Evolutionary conservation across 2,888 invertebrate species (phyloP).

Genomic region (Heliconius cydno): DNA sequence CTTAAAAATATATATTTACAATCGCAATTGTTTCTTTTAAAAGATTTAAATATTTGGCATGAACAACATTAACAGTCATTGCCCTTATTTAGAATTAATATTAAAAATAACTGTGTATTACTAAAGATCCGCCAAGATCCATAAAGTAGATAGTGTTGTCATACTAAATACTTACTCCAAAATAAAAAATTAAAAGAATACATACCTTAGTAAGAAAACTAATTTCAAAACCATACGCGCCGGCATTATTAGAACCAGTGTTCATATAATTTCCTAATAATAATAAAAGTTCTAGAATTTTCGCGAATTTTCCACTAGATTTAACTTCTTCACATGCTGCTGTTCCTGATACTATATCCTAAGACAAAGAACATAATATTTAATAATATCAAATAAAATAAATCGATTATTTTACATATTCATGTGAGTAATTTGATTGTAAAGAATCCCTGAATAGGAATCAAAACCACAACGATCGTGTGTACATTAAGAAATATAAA

Average conservation of each 20-base stretch:
- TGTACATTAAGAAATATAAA: too few species aligned
- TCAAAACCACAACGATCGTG: too few species aligned
- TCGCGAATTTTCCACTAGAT: constrained; percentile 94
- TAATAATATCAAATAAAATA: not conserved
- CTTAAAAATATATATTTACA: too few species aligned
- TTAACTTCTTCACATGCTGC: constrained; percentile 98
- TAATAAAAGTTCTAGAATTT: constrained; percentile 94
- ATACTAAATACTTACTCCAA: not conserved
- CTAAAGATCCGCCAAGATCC: too few species aligned
- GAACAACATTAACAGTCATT: too few species aligned
- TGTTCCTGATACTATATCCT: constrained; percentile 96
- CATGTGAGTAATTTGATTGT: too few species aligned
- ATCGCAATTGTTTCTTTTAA: too few species aligned
- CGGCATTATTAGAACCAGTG: constrained; percentile 95
- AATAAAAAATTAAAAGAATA: constrained; percentile 42
- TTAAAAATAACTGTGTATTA: too few species aligned
- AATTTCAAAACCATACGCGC: constrained; percentile 98
- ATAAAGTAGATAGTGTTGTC: too few species aligned
- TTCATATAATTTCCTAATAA: constrained; percentile 98
- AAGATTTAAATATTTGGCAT: too few species aligned
- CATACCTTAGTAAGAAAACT: constrained; percentile 95
- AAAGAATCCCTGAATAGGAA: too few species aligned
- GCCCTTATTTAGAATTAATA: too few species aligned
- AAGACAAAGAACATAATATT: constrained; percentile 37
- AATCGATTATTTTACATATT: not conserved